These are phyloP conservation scores for Orchesella flavescens DNA, from an alignment of 2,888 invertebrate species.

Conservation along the genomic window DNA sequence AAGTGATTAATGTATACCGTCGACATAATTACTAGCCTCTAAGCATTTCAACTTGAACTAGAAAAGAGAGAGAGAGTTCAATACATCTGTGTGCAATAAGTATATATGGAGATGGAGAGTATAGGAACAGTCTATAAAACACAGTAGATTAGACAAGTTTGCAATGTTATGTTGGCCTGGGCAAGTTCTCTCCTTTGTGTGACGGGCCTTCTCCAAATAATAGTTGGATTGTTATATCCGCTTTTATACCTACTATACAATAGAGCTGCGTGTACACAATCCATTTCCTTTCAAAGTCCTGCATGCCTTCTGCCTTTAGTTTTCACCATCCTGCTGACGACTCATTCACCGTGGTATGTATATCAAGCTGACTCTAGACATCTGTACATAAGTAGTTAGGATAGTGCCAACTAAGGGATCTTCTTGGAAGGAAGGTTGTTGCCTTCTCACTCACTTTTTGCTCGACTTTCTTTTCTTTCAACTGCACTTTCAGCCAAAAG, in stretches of 20 bases:
- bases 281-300: slow-evolving; percentile 13
- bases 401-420: slow-evolving; percentile 11
- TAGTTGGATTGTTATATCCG: no score
- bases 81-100: slow-evolving; percentile 26
- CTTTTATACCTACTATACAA: no score
- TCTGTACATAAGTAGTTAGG: background rate
- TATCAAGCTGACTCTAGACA: background rate
- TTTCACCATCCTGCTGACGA: slow-evolving; percentile 30
- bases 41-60: slow-evolving; percentile 62
- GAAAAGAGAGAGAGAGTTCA: slow-evolving; percentile 43
- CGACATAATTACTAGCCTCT: slow-evolving; percentile 67
- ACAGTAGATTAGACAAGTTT: no score
- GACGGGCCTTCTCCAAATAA: no score
- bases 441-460: slow-evolving; percentile 13
- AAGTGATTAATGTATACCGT: slow-evolving; percentile 69
- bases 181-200: no score
- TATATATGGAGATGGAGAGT: background rate
- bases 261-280: background rate
- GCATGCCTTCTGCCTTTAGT: background rate
- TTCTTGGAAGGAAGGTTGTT: slow-evolving; percentile 24
- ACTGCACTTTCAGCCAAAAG: slow-evolving; percentile 28
- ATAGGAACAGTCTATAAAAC: no score
- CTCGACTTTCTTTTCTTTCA: slow-evolving; percentile 24
- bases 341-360: slow-evolving; percentile 9
- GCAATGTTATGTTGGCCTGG: no score